Conservation (phyloP, 2,113 vertebrate species). For the Pithys albifrons region DNA sequence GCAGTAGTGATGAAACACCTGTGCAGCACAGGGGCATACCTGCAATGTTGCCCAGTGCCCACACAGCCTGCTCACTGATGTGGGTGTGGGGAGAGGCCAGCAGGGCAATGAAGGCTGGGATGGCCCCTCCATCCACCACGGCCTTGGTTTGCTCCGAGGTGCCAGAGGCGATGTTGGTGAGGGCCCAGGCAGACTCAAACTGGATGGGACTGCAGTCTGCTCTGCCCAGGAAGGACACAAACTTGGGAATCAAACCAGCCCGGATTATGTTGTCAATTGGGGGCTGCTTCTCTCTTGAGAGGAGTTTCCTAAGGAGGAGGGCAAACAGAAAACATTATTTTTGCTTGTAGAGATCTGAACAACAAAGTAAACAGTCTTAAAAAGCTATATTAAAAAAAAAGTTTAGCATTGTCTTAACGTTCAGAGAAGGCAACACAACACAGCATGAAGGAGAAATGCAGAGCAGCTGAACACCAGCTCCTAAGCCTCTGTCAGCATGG, state of each 20-base stretch:
- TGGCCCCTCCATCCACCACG: conserved; percentile 88
- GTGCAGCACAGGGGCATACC: conserved; percentile 68
- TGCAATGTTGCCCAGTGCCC: conserved; percentile 93
- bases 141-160: conserved; percentile 88
- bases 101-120: conserved; percentile 87
- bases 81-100: conserved; percentile 85
- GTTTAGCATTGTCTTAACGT: neutral
- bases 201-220: conserved; percentile 88
- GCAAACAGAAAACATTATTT: neutral
- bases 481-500: neutral
- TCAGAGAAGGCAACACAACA: neutral
- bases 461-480: neutral
- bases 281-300: conserved; percentile 93
- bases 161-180: conserved; percentile 94
- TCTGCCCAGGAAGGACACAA: conserved; percentile 84
- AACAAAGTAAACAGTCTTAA: neutral
- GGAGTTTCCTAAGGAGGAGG: conserved; percentile 83
- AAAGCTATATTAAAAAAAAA: neutral
- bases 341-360: neutral
- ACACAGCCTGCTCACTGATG: conserved; percentile 92
- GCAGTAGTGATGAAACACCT: neutral
- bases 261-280: conserved; percentile 87
- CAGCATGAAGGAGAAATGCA: neutral
- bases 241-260: conserved; percentile 84
- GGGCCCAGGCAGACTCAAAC: conserved; percentile 92